These are phyloP conservation scores for Ailurus styani DNA, from an alignment of 2,113 vertebrate genomes.

Conservation along the genomic window DNA sequence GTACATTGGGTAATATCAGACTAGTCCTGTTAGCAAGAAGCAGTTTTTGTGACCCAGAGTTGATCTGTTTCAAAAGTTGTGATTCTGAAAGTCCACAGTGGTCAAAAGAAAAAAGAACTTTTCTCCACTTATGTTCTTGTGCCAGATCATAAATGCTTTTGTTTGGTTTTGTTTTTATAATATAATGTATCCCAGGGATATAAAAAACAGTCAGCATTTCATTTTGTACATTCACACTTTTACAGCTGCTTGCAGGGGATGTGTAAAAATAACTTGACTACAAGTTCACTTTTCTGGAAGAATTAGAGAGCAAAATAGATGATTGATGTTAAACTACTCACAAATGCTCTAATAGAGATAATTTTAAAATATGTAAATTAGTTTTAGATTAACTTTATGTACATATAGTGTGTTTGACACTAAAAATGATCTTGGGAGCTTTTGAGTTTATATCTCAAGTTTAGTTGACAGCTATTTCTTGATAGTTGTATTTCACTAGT, in stretches of 20 bases:
- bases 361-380: background rate
- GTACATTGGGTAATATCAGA: background rate
- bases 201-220: background rate
- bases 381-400: conserved; percentile 3
- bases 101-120: background rate
- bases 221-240: conserved; percentile 26
- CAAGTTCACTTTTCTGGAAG: conserved; percentile 28
- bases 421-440: background rate
- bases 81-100: background rate
- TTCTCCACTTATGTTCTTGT: background rate
- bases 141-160: background rate
- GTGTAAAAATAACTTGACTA: background rate
- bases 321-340: background rate
- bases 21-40: background rate
- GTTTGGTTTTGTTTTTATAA: conserved; percentile 39
- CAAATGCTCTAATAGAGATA: background rate
- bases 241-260: background rate
- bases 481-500: background rate
- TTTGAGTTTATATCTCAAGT: background rate
- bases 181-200: background rate
- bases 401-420: background rate
- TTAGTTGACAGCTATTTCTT: background rate
- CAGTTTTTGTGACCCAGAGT: background rate
- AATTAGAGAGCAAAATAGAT: background rate
- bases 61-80: background rate